These are phyloP conservation scores for Nemoura dubitans DNA, from an alignment of 2,888 invertebrate species.

Conservation along the genomic window DNA sequence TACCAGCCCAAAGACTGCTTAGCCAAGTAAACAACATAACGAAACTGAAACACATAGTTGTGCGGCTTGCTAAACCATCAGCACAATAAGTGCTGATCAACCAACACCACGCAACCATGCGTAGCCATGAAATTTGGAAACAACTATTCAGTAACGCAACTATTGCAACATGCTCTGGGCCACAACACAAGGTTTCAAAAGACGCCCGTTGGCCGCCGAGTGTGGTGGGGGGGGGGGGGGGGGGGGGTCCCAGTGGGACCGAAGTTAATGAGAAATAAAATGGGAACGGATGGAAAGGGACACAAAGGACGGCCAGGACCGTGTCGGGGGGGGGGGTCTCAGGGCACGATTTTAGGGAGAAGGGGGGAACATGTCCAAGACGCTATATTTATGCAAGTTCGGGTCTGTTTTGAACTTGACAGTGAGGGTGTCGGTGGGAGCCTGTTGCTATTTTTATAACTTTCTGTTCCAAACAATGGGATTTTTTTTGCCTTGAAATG, in stretches of 20 bases:
- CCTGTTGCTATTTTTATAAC: too few species aligned
- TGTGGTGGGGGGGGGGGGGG: background rate
- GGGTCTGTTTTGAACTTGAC: background rate
- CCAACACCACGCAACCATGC: too few species aligned
- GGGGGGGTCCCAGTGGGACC: background rate
- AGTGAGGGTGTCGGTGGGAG: background rate
- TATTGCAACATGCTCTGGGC: too few species aligned
- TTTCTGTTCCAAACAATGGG: too few species aligned
- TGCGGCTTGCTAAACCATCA: too few species aligned
- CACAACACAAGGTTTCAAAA: background rate
- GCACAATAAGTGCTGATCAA: too few species aligned
- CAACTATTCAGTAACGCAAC: too few species aligned
- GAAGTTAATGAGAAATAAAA: background rate
- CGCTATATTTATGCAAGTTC: background rate
- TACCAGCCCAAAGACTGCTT: too few species aligned
- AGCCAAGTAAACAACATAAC: too few species aligned
- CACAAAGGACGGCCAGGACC: background rate
- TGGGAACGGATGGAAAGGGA: background rate
- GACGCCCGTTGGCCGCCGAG: background rate
- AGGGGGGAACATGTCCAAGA: background rate
- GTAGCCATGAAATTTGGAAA: too few species aligned
- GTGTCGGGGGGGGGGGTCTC: background rate
- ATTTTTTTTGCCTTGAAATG: too few species aligned
- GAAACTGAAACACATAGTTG: too few species aligned
- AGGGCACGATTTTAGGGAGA: background rate